A percentile compares a stretch with the other conserved stretches of the same genome.
Conservation (phyloP, 2,113 vertebrate species). For the Podocnemis expansa region DNA sequence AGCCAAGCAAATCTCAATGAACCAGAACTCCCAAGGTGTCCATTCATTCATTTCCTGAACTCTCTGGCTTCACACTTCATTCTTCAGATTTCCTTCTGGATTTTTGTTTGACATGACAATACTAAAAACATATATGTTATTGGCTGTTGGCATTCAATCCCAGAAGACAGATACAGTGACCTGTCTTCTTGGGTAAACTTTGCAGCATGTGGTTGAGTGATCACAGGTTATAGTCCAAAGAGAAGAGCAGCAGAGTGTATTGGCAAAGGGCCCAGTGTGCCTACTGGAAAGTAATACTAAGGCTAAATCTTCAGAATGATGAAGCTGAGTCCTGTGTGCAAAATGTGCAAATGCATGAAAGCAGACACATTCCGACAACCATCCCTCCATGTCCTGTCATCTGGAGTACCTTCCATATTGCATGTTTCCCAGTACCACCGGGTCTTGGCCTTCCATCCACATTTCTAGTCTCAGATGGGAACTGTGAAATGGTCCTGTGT, state of each 20-base stretch:
- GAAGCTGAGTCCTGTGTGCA: background rate
- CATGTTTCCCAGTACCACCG: background rate
- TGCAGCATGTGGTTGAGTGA: background rate
- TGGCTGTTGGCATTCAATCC: background rate
- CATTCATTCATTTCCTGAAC: constrained; percentile 22
- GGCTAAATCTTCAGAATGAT: background rate
- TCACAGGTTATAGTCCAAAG: background rate
- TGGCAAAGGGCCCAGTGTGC: background rate
- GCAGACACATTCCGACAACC: rapidly evolving
- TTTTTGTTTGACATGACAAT: background rate
- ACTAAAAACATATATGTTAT: constrained; percentile 15
- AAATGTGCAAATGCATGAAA: background rate
- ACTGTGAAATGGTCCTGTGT: background rate
- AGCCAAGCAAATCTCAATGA: constrained; percentile 52
- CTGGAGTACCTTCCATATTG: background rate
- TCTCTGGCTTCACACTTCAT: background rate
- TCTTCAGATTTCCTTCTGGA: constrained; percentile 9
- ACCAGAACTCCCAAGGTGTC: constrained; percentile 30
- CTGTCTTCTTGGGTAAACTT: background rate
- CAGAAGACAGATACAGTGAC: rapidly evolving
- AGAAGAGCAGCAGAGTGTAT: background rate
- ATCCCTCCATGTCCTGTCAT: background rate
- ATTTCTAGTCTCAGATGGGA: background rate
- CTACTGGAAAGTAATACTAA: background rate
- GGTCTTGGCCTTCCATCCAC: background rate